Base-by-base conservation (phyloP, 2,888 invertebrate species). In the Brenthis hecate region DNA sequence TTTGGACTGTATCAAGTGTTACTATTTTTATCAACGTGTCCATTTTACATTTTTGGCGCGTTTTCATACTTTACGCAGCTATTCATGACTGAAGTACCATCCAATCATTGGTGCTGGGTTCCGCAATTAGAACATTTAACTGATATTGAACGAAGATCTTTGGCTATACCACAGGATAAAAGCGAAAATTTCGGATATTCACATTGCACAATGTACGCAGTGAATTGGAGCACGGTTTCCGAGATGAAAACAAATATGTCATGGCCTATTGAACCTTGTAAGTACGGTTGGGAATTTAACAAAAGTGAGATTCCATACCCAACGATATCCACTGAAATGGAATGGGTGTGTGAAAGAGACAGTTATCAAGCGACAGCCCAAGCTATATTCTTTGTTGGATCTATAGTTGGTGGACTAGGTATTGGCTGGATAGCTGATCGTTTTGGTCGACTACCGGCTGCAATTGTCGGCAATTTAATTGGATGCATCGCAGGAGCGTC, bases 331-430 rank as follows among this genome's bases (percentile, higher is more conserved):
- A 88, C 84, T 68, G 87, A 89, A 73, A 71, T 86, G 73, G 85
- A 83, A 58, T 89, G 89, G 88, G 88, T 89, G 13, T 89, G 89
- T 69, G 84, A 88, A 2, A 82, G 73, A 69, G 76, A 78, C 53
- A 88, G 85, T 72, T 84, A 88, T 65, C 87, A 88, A 77, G 88
- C 87, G 2, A 81, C 82, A 3, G 88, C 88, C 0, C 89, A 89
- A 69, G 81, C 88, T 2, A 73, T 87, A 13, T 89, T 85, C 73
- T 89, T 88, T 60, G 76, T 87, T 23, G 89, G 88, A 8, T 88
- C 87, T 11, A 83, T 87, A 4, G 70, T 84, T 28, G 89, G 89
- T 47, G 87, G 89, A 0, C 80, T 88, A 19, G 13, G 86, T 1
- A 74, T 88, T 3, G 89, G 89, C 8, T 88, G 83, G 85, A 68